Evolutionary conservation across 2,113 vertebrate genomes (phyloP), one percentile per base, ranked within the genome.

Genomic region (Mus pahari): DNA sequence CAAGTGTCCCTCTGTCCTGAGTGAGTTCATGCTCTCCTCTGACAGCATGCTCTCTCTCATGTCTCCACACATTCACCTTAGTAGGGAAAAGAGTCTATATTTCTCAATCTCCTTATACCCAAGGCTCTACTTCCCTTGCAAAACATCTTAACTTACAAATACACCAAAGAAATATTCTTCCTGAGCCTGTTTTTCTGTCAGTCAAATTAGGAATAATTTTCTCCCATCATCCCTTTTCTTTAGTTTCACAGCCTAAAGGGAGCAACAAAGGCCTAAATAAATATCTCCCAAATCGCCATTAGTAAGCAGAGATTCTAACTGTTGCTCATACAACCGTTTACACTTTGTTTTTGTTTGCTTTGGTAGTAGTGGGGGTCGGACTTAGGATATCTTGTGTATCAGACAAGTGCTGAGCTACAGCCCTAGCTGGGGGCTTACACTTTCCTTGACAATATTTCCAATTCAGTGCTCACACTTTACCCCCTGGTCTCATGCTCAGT

Each of bases 111-210:
- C 26, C 90, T 93, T 86, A 92, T 0, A 48, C 24, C 13, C 70
- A 92, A 84, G 39, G 58, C 60, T 89, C 28, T 73, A 66, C 62
- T 87, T 96, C 42, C 28, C 33, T 84, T 89, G 70, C 8, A 62
- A 78, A 89, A 58, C 36, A 88, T 7, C 19, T 95, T 86, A 91
- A 42, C 71, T 89, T 94, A 33, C 79, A 66, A 91, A 89, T 64
- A 94, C 86, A 33, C 13, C n/a, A 95, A 71, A 12, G 39, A 78
- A 70, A 31, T 22, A 79, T 36, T 88, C 93, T 96, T n/a, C 77
- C 39, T 79, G 68, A 95, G 90, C 0, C 19, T 77, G 36, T 90
- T 93, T 97, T 96, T 90, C 83, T 96, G 64, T n/a, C 68, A 53
- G 36, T 68, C 45, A 75, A 50, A 5, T 75, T 50, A 22, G 53